A percentile compares a stretch with the other conserved stretches of the same genome.
phyloP scores from a whole-genome alignment of 2,113 vertebrate genomes.

The Podarcis cretensis region DNA sequence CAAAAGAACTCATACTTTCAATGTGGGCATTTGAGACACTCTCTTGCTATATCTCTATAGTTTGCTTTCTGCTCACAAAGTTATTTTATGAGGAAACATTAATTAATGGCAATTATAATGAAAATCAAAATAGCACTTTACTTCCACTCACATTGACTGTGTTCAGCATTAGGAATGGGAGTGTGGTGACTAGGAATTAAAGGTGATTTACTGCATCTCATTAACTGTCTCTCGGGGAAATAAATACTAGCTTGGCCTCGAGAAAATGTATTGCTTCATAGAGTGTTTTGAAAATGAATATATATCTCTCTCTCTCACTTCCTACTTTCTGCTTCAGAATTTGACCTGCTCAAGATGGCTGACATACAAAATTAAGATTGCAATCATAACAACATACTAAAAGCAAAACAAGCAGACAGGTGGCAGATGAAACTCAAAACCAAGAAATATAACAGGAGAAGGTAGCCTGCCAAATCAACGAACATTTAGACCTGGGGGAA shows the following conservation, averaged over 20 bases:
- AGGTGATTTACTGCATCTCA: not conserved
- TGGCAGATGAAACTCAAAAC: not conserved
- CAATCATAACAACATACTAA: not conserved
- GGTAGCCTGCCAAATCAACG: not conserved
- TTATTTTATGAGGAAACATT: constrained; percentile 2
- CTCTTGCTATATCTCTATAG: not conserved
- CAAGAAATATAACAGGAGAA: not conserved
- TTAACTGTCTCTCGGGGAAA: not conserved
- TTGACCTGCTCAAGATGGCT: not conserved
- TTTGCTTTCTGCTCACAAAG: not conserved
- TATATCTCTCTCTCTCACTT: not conserved
- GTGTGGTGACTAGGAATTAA: not conserved
- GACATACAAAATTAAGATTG: not conserved
- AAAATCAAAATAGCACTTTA: not conserved
- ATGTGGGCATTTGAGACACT: not conserved
- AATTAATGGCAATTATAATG: constrained; percentile 16
- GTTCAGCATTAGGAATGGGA: not conserved
- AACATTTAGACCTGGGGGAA: not conserved
- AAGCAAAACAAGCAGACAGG: not conserved
- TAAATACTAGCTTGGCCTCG: not conserved
- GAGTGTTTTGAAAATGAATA: not conserved
- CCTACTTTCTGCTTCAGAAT: not conserved
- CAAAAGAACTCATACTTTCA: not conserved
- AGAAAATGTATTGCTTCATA: not conserved
- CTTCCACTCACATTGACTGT: not conserved